These are phyloP conservation scores for Leptatherina wallacei DNA, from an alignment of 2,797 vertebrate genomes.

Conservation along the genomic window DNA sequence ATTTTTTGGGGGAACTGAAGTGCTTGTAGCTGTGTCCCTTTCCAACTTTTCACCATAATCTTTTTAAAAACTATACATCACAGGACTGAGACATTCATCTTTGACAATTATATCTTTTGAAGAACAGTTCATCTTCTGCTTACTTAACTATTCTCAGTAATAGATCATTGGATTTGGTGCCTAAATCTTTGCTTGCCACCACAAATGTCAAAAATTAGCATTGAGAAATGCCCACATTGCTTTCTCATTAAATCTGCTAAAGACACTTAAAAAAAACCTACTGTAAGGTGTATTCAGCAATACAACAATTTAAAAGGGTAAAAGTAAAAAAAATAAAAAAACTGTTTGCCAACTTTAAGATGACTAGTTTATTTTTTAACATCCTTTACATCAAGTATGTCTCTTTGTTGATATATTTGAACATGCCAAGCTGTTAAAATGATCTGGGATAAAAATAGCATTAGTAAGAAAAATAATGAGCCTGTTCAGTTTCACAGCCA, in stretches of 20 bases:
- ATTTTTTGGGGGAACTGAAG: neutral
- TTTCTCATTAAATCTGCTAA: conserved; percentile 5
- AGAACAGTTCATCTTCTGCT: neutral
- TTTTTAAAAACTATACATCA: neutral
- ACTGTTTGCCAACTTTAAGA: neutral
- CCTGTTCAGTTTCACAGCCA: conserved; percentile 6
- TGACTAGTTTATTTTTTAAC: neutral
- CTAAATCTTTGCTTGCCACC: neutral
- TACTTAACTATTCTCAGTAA: neutral
- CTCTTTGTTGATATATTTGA: neutral
- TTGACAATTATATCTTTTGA: neutral
- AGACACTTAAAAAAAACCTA: neutral
- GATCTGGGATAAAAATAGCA: conserved; percentile 3
- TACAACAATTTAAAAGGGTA: neutral
- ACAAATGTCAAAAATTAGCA: conserved; percentile 13
- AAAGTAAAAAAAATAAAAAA: neutral
- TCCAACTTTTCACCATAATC: neutral
- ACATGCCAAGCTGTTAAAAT: neutral
- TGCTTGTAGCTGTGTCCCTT: neutral
- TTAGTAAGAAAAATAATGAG: neutral
- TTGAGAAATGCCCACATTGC: neutral
- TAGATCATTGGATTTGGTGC: neutral
- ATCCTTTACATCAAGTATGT: neutral
- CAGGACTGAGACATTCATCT: neutral
- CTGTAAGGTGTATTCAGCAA: neutral